Conservation (phyloP, 2,797 vertebrate species). For the Hypotaenidia okinawae region DNA sequence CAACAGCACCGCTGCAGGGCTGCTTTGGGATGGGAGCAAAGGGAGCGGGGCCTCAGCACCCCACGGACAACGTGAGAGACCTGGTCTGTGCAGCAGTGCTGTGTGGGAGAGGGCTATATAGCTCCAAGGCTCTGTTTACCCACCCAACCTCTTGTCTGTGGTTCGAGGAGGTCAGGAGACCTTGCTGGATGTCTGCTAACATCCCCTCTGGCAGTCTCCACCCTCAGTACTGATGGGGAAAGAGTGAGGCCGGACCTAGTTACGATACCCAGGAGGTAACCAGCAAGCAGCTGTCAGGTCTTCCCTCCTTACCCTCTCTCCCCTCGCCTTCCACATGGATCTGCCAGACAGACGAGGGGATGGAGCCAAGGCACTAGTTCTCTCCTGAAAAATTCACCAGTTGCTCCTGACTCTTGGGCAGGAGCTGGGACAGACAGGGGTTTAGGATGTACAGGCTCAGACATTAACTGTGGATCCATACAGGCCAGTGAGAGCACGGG, state of each 20-base stretch:
- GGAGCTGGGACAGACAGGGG: neutral
- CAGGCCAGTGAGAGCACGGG: neutral
- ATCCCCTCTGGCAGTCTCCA: neutral
- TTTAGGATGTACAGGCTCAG: neutral
- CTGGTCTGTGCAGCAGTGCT: neutral
- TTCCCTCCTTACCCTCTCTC: neutral
- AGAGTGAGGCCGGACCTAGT: neutral
- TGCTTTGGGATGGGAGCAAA: neutral
- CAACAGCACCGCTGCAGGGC: neutral
- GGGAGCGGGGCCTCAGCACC: neutral
- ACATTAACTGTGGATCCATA: neutral
- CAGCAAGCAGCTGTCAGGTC: neutral
- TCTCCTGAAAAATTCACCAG: neutral
- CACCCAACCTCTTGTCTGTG: neutral
- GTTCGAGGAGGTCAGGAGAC: neutral
- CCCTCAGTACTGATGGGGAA: neutral
- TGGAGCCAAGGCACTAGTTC: neutral
- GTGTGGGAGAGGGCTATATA: neutral
- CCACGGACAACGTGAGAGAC: neutral
- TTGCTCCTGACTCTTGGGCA: neutral
- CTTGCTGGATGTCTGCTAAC: neutral
- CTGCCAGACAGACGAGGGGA: neutral
- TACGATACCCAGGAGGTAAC: neutral
- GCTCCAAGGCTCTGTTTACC: neutral
- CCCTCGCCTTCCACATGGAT: neutral